Evolutionary conservation across 2,797 vertebrate genomes (phyloP).

Genomic region (Potorous gilbertii): DNA sequence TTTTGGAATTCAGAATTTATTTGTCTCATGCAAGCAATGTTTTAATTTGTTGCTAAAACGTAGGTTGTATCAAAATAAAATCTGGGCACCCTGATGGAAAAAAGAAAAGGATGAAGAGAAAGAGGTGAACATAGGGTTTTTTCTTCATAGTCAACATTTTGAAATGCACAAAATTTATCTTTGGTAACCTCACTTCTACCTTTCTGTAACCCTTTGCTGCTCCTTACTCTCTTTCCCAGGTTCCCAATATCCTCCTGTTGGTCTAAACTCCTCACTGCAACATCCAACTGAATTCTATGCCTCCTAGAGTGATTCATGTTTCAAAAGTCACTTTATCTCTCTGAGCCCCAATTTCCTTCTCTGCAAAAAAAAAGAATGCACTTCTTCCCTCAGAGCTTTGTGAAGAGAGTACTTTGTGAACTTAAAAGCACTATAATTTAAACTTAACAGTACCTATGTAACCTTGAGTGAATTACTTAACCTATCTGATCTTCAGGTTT

Average conservation of each 20-base stretch:
- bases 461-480: not conserved
- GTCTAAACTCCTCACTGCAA: not conserved
- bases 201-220: not conserved
- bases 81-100: not conserved
- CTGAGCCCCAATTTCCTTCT: not conserved
- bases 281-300: not conserved
- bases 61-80: not conserved
- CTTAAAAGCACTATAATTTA: not conserved
- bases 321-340: constrained; percentile 1
- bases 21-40: not conserved
- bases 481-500: not conserved
- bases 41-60: not conserved
- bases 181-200: not conserved
- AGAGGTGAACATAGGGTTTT: not conserved
- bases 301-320: not conserved
- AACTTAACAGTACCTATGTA: not conserved
- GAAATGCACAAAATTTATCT: not conserved
- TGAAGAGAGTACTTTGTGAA: not conserved
- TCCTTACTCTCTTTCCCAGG: not conserved
- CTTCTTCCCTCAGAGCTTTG: not conserved
- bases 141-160: not conserved
- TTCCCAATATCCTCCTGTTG: not conserved
- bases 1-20: not conserved
- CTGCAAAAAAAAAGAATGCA: not conserved
- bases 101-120: not conserved